These are phyloP conservation scores for Brachionichthys hirsutus DNA, from an alignment of 2,113 vertebrate genomes.

Conservation along the genomic window DNA sequence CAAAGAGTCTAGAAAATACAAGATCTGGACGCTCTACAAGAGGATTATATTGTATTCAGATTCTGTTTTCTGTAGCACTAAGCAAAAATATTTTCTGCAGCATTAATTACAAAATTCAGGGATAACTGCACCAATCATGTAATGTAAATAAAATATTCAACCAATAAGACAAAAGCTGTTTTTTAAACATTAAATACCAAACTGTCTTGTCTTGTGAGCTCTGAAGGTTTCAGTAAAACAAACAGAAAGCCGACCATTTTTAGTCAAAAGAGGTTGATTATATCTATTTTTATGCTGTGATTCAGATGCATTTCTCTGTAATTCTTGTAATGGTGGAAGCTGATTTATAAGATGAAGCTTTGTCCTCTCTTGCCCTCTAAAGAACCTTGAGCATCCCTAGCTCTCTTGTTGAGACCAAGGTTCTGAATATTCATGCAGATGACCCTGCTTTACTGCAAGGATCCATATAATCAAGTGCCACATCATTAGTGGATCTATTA, in stretches of 20 bases:
- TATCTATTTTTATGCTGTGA: slow-evolving; percentile 4
- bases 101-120: background rate
- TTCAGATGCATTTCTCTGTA: slow-evolving; percentile 7
- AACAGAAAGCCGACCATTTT: background rate
- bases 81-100: slow-evolving; percentile 2
- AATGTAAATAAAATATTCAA: slow-evolving; percentile 16
- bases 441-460: slow-evolving; percentile 38
- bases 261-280: slow-evolving; percentile 25
- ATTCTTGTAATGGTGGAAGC: slow-evolving; percentile 28
- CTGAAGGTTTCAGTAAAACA: slow-evolving; percentile 10
- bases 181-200: slow-evolving; percentile 22
- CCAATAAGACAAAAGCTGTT: slow-evolving; percentile 17
- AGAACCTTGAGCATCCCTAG: slow-evolving; percentile 47
- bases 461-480: slow-evolving; percentile 52
- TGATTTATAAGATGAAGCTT: slow-evolving; percentile 24
- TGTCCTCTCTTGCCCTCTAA: slow-evolving; percentile 49
- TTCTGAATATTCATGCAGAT: slow-evolving; percentile 68
- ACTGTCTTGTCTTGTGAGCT: slow-evolving; percentile 1
- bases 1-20: background rate
- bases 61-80: background rate
- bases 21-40: too few species aligned
- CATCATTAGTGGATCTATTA: slow-evolving; percentile 68
- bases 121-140: background rate
- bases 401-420: slow-evolving; percentile 21
- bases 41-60: too few species aligned